These are phyloP conservation scores for Lottia scabra DNA, from an alignment of 2,888 invertebrate species.

Conservation along the genomic window DNA sequence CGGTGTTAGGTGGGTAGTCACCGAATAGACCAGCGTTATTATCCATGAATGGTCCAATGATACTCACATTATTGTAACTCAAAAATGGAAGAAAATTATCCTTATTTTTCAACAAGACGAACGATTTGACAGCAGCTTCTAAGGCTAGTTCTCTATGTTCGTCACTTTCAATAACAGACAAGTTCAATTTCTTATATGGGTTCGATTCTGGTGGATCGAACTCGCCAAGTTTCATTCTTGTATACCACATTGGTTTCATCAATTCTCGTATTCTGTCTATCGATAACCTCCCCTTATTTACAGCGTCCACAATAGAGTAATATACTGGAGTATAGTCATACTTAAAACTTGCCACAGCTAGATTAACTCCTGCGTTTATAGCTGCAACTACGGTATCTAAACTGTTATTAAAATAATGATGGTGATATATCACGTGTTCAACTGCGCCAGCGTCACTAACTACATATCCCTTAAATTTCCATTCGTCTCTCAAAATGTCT, in stretches of 20 bases:
- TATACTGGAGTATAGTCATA: constrained; percentile 18
- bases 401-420: constrained; percentile 37
- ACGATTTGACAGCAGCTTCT: constrained; percentile 39
- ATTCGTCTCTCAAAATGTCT: constrained; percentile 48
- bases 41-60: constrained; percentile 65
- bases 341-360: constrained; percentile 41
- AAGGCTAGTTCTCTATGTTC: constrained; percentile 39
- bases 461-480: constrained; percentile 58
- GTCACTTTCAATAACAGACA: constrained; percentile 39
- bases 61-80: background rate
- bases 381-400: constrained; percentile 35
- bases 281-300: constrained; percentile 34
- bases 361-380: constrained; percentile 42
- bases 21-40: constrained; percentile 55
- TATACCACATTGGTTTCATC: constrained; percentile 30
- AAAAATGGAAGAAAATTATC: constrained; percentile 28
- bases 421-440: constrained; percentile 39
- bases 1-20: constrained; percentile 51
- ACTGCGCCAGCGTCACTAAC: constrained; percentile 58
- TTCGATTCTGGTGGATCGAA: constrained; percentile 40
- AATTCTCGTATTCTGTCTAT: constrained; percentile 16
- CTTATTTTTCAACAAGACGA: constrained; percentile 50
- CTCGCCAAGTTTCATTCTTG: constrained; percentile 34
- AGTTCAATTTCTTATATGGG: constrained; percentile 41
- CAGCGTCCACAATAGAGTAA: constrained; percentile 37